Evolutionary conservation across 2,888 invertebrate genomes (phyloP).

Genomic region (Sipunculus nudus): DNA sequence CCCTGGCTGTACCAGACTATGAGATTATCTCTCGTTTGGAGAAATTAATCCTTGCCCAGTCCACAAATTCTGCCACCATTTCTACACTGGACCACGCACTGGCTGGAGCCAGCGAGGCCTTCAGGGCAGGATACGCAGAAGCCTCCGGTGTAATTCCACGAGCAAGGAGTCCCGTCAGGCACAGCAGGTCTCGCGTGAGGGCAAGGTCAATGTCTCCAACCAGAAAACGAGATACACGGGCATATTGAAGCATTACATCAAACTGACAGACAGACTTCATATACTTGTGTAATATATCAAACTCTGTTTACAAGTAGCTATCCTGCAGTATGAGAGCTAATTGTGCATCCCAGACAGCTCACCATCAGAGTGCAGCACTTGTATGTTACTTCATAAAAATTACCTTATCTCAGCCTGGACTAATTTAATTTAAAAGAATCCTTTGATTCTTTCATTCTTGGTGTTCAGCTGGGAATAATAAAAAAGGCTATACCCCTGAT

Average conservation of each 20-base stretch:
- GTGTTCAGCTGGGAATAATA: too few relatives aligned
- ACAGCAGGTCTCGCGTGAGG: slow-evolving; percentile 21
- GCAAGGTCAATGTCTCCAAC: slow-evolving; percentile 57
- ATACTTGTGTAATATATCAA: too few relatives aligned
- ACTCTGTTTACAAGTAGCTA: too few relatives aligned
- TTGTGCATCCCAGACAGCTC: too few relatives aligned
- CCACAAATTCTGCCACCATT: slow-evolving; percentile 57
- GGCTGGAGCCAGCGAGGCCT: slow-evolving; percentile 59
- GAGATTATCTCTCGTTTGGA: slow-evolving; percentile 67
- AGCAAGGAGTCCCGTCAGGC: background rate
- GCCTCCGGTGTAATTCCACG: slow-evolving; percentile 34
- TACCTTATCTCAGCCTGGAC: too few relatives aligned
- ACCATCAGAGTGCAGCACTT: too few relatives aligned
- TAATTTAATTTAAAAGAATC: too few relatives aligned
- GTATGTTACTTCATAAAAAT: too few relatives aligned
- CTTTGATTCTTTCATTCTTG: too few relatives aligned
- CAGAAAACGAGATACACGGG: slow-evolving; percentile 51
- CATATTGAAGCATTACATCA: slow-evolving; percentile 48
- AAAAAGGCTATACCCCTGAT: too few relatives aligned
- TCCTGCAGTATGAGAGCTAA: too few relatives aligned
- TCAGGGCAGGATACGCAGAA: slow-evolving; percentile 50
- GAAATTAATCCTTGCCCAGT: slow-evolving; percentile 64
- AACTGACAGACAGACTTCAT: too few relatives aligned
- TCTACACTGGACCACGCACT: slow-evolving; percentile 58
- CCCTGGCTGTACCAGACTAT: slow-evolving; percentile 66